These are phyloP conservation scores for Gryllus bimaculatus DNA, from an alignment of 1,140 invertebrate genomes.

Conservation along the genomic window DNA sequence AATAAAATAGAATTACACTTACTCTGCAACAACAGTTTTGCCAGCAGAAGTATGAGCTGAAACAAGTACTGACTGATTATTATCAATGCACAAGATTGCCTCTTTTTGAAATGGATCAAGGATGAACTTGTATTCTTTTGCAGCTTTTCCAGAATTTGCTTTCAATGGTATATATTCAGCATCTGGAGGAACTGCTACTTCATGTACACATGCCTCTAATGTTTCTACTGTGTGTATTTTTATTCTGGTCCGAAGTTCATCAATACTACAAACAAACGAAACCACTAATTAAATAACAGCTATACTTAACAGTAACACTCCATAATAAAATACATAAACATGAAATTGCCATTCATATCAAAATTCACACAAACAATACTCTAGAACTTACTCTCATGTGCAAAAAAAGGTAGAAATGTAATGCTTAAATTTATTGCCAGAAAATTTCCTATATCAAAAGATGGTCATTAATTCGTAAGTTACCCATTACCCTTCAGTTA, in stretches of 20 bases:
- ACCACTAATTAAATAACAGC: background rate
- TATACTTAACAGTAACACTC: background rate
- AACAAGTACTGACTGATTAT: conserved; percentile 94
- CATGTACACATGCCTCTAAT: conserved; percentile 82
- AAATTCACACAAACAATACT: background rate
- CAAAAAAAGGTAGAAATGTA: too few relatives aligned
- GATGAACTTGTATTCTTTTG: conserved; percentile 89
- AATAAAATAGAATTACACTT: conserved; percentile 39
- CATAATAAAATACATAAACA: background rate
- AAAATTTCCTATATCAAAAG: too few relatives aligned
- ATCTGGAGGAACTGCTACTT: conserved; percentile 82
- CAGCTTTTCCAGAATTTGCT: conserved; percentile 52
- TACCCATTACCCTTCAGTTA: too few relatives aligned
- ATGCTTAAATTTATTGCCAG: too few relatives aligned
- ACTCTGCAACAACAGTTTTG: conserved; percentile 98
- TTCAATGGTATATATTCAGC: conserved; percentile 69
- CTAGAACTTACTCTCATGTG: too few relatives aligned
- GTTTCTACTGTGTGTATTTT: conserved; percentile 80
- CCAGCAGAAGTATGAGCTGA: conserved; percentile 99
- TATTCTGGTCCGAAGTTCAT: conserved; percentile 46
- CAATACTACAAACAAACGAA: background rate
- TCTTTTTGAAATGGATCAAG: conserved; percentile 98
- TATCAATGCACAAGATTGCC: conserved; percentile 95
- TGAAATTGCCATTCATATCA: background rate
- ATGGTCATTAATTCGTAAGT: too few relatives aligned